Evolutionary conservation across 2,113 vertebrate genomes (phyloP).

Genomic region (Pelodiscus sinensis): DNA sequence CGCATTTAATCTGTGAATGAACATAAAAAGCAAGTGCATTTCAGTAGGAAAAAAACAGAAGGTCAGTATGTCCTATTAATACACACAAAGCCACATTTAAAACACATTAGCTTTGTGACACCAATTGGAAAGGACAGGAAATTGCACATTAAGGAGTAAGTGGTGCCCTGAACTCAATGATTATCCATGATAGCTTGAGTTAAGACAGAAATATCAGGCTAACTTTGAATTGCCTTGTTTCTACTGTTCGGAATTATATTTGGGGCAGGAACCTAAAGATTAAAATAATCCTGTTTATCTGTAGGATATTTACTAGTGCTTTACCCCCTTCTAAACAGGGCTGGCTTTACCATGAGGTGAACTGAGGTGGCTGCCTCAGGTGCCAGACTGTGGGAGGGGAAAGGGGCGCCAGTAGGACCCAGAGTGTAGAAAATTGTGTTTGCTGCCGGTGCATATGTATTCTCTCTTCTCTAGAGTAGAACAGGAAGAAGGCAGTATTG

Average conservation of each 20-base stretch:
- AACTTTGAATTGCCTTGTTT: not conserved
- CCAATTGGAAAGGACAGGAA: not conserved
- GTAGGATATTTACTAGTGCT: not conserved
- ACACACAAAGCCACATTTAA: not conserved
- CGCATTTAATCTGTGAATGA: not conserved
- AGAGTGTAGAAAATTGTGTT: no score
- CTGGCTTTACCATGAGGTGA: no score
- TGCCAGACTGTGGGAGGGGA: no score
- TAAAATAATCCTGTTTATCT: not conserved
- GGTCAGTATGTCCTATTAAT: not conserved
- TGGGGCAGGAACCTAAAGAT: not conserved
- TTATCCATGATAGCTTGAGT: not conserved
- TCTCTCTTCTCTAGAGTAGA: no score
- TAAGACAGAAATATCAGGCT: not conserved
- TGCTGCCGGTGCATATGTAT: no score
- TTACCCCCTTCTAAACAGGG: not conserved
- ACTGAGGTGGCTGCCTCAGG: no score
- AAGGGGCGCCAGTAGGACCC: no score
- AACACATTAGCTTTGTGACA: not conserved
- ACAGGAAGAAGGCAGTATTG: no score
- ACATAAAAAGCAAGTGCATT: slow-evolving; percentile 1
- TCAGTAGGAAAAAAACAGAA: not conserved
- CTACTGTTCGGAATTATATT: not conserved
- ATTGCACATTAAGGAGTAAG: not conserved
- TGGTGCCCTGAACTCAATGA: not conserved